phyloP scores from a whole-genome alignment of 2,113 vertebrate genomes.

The Myrmecophaga tridactyla region DNA sequence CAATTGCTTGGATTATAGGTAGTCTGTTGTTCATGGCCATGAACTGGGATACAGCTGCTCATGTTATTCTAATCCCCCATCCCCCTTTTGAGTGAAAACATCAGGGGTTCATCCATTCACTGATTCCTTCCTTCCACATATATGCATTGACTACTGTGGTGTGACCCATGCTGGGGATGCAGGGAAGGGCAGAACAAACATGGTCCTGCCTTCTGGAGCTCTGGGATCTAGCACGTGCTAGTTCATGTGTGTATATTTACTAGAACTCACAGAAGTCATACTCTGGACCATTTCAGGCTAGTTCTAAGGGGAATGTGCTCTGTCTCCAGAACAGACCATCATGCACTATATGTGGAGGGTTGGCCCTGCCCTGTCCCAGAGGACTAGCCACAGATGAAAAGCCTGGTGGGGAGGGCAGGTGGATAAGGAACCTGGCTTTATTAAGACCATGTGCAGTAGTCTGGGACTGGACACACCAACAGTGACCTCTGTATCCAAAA shows the following conservation, averaged over 20 bases:
- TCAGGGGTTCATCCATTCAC: too few relatives aligned
- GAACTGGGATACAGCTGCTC: neutral
- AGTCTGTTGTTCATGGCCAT: accelerated
- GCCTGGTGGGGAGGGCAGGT: too few relatives aligned
- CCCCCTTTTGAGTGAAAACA: neutral
- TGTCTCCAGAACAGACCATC: neutral
- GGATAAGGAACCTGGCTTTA: neutral
- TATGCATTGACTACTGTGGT: neutral
- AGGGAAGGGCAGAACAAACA: neutral
- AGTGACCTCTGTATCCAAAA: neutral
- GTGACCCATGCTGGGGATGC: neutral
- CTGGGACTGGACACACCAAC: neutral
- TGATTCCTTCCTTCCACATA: neutral
- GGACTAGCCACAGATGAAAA: neutral
- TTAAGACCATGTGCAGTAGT: neutral
- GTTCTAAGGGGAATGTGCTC: neutral
- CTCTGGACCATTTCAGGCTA: too few relatives aligned
- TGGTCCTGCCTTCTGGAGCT: neutral
- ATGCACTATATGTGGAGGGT: neutral
- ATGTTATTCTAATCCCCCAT: too few relatives aligned
- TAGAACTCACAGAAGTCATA: neutral
- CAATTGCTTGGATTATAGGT: neutral
- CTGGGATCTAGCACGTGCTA: neutral
- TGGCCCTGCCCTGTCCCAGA: accelerated
- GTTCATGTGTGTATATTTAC: accelerated